Base-by-base conservation (phyloP, 2,113 vertebrate genomes). In the Beaufortia kweichowensis region DNA sequence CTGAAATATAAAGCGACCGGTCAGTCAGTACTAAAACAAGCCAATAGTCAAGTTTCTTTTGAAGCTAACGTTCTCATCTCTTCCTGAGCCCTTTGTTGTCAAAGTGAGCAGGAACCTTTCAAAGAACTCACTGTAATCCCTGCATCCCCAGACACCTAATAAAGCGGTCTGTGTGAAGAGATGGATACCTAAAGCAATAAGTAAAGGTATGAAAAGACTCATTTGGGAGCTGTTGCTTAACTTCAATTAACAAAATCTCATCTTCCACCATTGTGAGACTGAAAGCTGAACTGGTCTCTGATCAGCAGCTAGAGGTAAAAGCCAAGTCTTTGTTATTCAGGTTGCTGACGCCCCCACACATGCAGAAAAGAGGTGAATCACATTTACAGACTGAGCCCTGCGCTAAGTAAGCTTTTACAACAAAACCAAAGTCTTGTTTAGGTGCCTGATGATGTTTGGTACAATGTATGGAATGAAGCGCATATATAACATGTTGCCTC, bases 351-450 rank as follows among this genome's bases (percentile, higher is more conserved):
- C 66, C 55, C 79, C 72, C 71, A 29, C 31, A 71, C 65, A 80
- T 21, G 29, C 69, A 76, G 41, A 63, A 23, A 48, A 71, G 33
- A 81, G 76, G 72, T 64, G 68, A 78, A 79, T 81, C 66, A 78
- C 73, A 76, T 83, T 81, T 73, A 60, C 62, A 53, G 29, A 77
- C 46, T 56, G 17, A 33, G 66, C 67, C 67, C 62, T 60, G 33
- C 55, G 3, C 35, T 78, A 62, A 75, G 56, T 74, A 79, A 84
- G 70, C 48, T 59, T 63, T 77, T 60, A 60, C 79, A 73, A 81
- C 29, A 74, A 73, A 77, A 59, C 56, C 26, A 31, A 79, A 74
- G 64, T 81, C 64, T 80, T 65, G 31, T 72, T 76, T 72, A 67
- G 65, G 82, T 67, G 75, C 35, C 70, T 60, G 33, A 57, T 78